Evolutionary conservation across 2,888 invertebrate genomes (phyloP).

Genomic region (Hemistola chrysoprasaria): DNA sequence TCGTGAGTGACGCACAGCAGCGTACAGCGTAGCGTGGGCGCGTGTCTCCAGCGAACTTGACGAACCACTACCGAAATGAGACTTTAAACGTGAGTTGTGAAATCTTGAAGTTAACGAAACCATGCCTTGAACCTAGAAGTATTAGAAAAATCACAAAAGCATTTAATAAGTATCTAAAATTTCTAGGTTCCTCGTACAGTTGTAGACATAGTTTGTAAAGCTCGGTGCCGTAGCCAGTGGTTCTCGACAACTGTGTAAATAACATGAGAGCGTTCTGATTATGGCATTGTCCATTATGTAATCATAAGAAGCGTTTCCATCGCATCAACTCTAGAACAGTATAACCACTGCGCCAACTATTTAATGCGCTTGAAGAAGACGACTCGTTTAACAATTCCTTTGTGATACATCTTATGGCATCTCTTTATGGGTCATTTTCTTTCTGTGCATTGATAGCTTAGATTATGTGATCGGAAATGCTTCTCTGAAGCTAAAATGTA

Average conservation of each 20-base stretch:
- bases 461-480: no score
- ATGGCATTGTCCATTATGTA: background rate
- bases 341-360: no score
- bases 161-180: slow-evolving; percentile 4
- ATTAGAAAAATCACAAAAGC: slow-evolving; percentile 3
- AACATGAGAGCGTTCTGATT: slow-evolving; percentile 8
- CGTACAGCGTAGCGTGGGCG: no score
- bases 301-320: slow-evolving; percentile 3
- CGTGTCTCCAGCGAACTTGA: slow-evolving; percentile 8
- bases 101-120: slow-evolving; percentile 15
- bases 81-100: slow-evolving; percentile 18
- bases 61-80: slow-evolving; percentile 12
- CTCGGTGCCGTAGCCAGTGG: slow-evolving; percentile 3
- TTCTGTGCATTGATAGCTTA: no score
- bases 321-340: background rate
- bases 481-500: no score
- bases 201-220: slow-evolving; percentile 10
- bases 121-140: slow-evolving; percentile 21
- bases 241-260: slow-evolving; percentile 11
- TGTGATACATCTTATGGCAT: no score
- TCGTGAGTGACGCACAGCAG: no score
- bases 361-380: no score
- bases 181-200: slow-evolving; percentile 18
- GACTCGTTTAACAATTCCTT: no score
- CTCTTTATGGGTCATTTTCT: no score